Evolutionary conservation across 1,140 invertebrate species (phyloP).

Genomic region (Apis laboriosa): DNA sequence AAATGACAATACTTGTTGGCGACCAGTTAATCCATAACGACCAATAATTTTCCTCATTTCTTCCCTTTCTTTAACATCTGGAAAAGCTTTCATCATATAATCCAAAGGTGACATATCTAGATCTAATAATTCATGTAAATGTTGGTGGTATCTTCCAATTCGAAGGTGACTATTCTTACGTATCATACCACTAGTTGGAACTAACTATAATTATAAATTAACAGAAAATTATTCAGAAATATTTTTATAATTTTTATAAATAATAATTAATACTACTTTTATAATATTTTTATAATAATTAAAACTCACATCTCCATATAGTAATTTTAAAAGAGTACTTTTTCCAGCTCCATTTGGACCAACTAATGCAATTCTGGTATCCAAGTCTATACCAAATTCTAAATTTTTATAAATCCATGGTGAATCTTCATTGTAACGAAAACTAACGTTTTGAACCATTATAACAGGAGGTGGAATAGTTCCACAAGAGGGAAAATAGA

Average conservation of each 20-base stretch:
- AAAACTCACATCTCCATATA: slow-evolving; percentile 93
- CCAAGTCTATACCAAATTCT: slow-evolving; percentile 99
- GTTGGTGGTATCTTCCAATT: slow-evolving; percentile 99
- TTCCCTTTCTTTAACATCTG: slow-evolving; percentile 98
- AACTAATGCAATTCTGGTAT: slow-evolving; percentile 98
- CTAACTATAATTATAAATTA: slow-evolving; percentile 83
- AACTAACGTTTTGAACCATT: slow-evolving; percentile 98
- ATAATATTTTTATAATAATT: not conserved
- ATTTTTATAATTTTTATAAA: not conserved
- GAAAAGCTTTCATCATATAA: slow-evolving; percentile 99
- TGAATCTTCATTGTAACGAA: slow-evolving; percentile 92
- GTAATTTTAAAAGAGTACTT: slow-evolving; percentile 96
- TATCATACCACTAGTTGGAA: slow-evolving; percentile 98
- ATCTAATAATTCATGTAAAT: slow-evolving; percentile 98
- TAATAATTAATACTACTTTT: not conserved
- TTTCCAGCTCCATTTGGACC: slow-evolving; percentile 99
- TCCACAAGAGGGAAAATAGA: slow-evolving; percentile 98
- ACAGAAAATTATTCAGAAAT: too few species aligned
- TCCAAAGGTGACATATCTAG: slow-evolving; percentile 97
- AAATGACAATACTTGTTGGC: slow-evolving; percentile 90
- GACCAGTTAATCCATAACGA: slow-evolving; percentile 96
- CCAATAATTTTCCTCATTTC: slow-evolving; percentile 99
- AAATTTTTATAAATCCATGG: slow-evolving; percentile 98
- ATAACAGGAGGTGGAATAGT: slow-evolving; percentile 99
- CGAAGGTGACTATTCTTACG: slow-evolving; percentile 98